These are phyloP conservation scores for Poliocrania exsul DNA, from an alignment of 2,797 vertebrate genomes.

Conservation along the genomic window DNA sequence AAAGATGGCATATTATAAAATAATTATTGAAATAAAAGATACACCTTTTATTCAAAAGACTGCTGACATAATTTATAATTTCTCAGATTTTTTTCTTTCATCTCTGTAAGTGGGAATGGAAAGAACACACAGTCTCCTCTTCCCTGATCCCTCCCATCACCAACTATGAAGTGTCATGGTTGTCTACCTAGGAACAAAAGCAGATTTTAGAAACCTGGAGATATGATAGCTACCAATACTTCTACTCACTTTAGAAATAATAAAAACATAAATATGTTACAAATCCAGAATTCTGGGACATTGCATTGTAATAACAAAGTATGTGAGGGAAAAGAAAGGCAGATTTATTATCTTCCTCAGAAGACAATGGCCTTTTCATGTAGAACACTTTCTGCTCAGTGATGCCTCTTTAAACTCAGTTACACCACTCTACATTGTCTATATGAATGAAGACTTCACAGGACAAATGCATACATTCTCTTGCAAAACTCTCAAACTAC, in stretches of 20 bases:
- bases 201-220: background rate
- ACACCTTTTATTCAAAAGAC: background rate
- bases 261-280: background rate
- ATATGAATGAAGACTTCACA: background rate
- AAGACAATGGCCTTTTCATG: background rate
- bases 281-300: background rate
- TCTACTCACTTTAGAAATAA: background rate
- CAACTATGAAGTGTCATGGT: fast-evolving
- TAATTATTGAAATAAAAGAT: background rate
- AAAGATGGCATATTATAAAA: background rate
- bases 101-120: background rate
- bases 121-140: background rate
- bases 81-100: background rate
- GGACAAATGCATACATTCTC: background rate
- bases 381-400: background rate
- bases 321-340: background rate
- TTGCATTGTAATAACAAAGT: background rate
- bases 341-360: background rate
- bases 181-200: background rate
- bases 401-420: background rate
- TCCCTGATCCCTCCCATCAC: background rate
- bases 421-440: background rate
- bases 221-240: background rate
- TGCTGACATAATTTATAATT: background rate
- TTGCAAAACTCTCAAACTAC: background rate